These are phyloP conservation scores for Helicoverpa armigera DNA, from an alignment of 1,140 invertebrate genomes.

Conservation along the genomic window DNA sequence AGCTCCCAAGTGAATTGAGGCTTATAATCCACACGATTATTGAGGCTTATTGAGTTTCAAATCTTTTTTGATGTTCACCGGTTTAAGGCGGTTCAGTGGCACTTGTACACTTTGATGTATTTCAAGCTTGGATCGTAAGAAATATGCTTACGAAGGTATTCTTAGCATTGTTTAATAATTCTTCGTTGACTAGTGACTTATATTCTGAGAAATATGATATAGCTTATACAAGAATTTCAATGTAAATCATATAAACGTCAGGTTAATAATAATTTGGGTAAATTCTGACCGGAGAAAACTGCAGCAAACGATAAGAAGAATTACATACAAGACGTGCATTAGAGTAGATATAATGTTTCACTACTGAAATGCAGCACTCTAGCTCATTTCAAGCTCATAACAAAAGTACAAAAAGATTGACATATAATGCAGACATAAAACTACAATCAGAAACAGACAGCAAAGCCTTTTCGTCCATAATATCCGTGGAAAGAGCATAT, in stretches of 20 bases:
- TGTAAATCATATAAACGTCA: no score
- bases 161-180: background rate
- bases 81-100: constrained; percentile 2
- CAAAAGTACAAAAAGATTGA: no score
- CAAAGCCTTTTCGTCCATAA: background rate
- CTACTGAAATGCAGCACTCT: no score
- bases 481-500: constrained; percentile 27
- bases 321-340: no score
- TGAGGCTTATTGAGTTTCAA: constrained; percentile 11
- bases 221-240: no score
- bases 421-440: background rate
- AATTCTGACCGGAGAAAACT: no score
- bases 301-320: no score
- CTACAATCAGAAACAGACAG: constrained; percentile 1
- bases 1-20: background rate
- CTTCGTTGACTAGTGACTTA: background rate
- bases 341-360: no score
- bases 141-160: background rate
- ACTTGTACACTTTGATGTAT: background rate
- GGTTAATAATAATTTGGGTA: no score
- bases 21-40: constrained; percentile 3
- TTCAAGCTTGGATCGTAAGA: background rate
- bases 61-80: constrained; percentile 24
- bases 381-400: no score
- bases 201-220: background rate